Percentiles rank a stretch among this genome's conserved stretches.
Evolutionary conservation across 2,797 vertebrate species (phyloP).

Genomic region (Lacerta viridis): DNA sequence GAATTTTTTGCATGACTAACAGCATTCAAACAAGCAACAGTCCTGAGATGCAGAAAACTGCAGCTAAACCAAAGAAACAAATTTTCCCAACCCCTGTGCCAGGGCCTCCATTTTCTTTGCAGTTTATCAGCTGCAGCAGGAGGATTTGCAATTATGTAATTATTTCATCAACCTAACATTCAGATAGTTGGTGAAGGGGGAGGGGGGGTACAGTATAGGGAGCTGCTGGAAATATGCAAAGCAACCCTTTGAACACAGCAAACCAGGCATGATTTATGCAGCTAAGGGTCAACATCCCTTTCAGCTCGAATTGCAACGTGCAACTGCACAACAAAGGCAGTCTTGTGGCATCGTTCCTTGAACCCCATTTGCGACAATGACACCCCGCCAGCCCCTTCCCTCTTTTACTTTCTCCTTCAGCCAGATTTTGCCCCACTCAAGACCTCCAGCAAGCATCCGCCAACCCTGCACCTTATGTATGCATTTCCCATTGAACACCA

Average conservation of each 20-base stretch:
- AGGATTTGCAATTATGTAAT: not conserved
- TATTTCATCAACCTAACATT: not conserved
- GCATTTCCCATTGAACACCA: not conserved
- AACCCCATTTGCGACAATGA: not conserved
- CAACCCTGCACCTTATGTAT: too few relatives aligned
- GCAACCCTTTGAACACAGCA: not conserved
- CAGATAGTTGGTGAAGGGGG: not conserved
- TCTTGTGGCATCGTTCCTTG: not conserved
- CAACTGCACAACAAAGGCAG: not conserved
- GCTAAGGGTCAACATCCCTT: not conserved
- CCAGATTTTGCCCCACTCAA: not conserved
- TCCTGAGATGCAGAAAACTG: not conserved
- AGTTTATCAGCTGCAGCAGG: not conserved
- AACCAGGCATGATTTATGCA: not conserved
- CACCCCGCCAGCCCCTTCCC: not conserved
- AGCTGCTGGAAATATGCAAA: not conserved
- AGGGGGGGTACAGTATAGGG: not conserved
- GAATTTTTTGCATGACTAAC: not conserved
- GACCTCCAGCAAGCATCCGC: not conserved
- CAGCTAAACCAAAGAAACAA: not conserved
- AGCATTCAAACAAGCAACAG: not conserved
- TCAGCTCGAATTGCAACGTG: too few relatives aligned
- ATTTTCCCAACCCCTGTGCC: too few relatives aligned
- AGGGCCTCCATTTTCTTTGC: not conserved
- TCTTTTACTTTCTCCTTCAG: not conserved